Evolutionary conservation across 2,797 vertebrate species (phyloP).

Genomic region (Protonibea diacanthus): DNA sequence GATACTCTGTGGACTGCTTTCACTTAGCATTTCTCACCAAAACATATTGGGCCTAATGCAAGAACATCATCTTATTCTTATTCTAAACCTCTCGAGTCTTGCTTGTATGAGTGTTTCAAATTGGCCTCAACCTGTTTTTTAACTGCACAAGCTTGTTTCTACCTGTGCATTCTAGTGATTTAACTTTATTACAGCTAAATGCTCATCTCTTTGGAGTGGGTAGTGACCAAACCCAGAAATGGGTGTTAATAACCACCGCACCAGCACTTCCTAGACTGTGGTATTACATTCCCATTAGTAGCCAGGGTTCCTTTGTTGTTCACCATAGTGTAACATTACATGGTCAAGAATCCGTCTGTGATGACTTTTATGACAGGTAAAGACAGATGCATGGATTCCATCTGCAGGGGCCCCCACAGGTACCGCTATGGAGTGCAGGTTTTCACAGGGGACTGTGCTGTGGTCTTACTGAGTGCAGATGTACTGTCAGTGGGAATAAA

Average conservation of each 20-base stretch:
- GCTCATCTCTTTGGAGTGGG: background rate
- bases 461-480: slow-evolving; percentile 28
- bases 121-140: background rate
- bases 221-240: background rate
- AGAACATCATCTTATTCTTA: background rate
- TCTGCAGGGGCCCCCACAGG: slow-evolving; percentile 23
- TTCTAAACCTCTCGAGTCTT: background rate
- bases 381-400: slow-evolving; percentile 40
- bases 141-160: too few relatives aligned
- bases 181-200: background rate
- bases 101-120: background rate
- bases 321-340: slow-evolving; percentile 6
- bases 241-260: background rate
- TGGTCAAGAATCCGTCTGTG: background rate
- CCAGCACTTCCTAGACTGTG: background rate
- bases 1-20: background rate
- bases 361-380: slow-evolving; percentile 15
- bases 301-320: background rate
- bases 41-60: too few relatives aligned
- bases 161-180: background rate
- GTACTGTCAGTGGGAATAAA: slow-evolving; percentile 63
- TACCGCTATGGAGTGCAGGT: background rate
- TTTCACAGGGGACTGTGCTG: slow-evolving; percentile 25
- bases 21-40: too few relatives aligned
- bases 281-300: background rate